Conservation (phyloP, 2,113 vertebrate species). For the Tragelaphus imberbis region DNA sequence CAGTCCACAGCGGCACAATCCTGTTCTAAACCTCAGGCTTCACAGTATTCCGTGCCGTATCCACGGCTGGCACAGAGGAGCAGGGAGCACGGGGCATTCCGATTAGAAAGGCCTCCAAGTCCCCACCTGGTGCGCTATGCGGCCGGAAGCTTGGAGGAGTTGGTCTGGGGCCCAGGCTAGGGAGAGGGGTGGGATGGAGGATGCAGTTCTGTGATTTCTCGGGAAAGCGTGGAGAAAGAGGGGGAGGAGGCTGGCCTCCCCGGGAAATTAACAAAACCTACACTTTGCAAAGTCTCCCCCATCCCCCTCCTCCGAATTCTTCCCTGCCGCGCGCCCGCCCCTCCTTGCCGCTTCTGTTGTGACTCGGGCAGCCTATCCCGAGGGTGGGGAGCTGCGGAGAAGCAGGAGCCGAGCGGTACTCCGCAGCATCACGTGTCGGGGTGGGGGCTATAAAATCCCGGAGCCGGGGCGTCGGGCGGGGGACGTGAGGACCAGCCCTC, state of each 20-base stretch:
- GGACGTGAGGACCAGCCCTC: conserved; percentile 96
- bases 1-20: background rate
- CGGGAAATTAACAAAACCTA: conserved; percentile 74
- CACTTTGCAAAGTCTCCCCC: conserved; percentile 71
- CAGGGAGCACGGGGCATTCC: background rate
- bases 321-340: conserved; percentile 50
- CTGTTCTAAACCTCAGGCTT: background rate
- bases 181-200: background rate
- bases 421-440: conserved; percentile 89
- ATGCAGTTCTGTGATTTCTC: background rate
- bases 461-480: conserved; percentile 91
- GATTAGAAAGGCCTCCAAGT: background rate
- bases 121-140: conserved; percentile 37
- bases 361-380: conserved; percentile 73
- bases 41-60: background rate
- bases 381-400: conserved; percentile 75
- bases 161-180: background rate
- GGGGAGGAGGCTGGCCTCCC: conserved; percentile 41
- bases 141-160: background rate
- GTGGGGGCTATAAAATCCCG: conserved; percentile 88
- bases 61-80: background rate
- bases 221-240: conserved; percentile 53
- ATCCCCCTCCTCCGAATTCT: background rate
- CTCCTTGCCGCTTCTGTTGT: conserved; percentile 54
- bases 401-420: conserved; percentile 84